Base-by-base conservation (phyloP, 1,140 invertebrate genomes). In the Wasmannia auropunctata region DNA sequence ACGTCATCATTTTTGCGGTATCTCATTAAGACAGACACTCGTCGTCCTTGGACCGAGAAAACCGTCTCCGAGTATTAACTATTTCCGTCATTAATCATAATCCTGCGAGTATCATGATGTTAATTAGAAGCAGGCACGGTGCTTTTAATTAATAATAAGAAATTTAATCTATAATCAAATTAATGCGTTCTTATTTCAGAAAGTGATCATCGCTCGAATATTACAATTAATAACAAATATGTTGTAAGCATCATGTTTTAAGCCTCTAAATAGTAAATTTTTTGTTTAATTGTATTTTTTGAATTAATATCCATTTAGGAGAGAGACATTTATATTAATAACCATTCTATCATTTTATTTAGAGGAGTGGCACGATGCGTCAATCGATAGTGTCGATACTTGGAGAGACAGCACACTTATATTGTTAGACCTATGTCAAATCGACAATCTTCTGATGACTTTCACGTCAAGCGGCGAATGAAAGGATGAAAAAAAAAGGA, bases 31-130 rank as follows among this genome's bases (percentile, higher is more conserved):
- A 67, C 22, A 49, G 19, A 79, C 7, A 46, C 58, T n/a, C n/a
- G 56, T 67, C 31, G 43, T 79, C 60, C 76, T 67, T 80, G 76
- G 19, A 77, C 11, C 14, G 28, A 79, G 60, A 25, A 79, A 79
- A 67, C 14, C n/a, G 1, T 34, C 63, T 16, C 40, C 25, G 40
- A 46, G 16, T 54, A 40, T 65, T 60, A 43, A 77, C 19, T 37
- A 67, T 80, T 80, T 80, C 63, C 46, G 16, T 49, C 28, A 19
- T 49, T 25, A 11, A 79, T 79, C 16, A 51, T 43, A 28, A 11
- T 69, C 7, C 3, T 54, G 3, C 6, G 3, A 54, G 16, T 16
- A 65, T 63, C 25, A 25, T n/a, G 16, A 51, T 28, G n/a, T 37
- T 40, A 69, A 80, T 80, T 67, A 80, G 8, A 16, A 67, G 3